These are phyloP conservation scores for Pharmacophagus antenor DNA, from an alignment of 2,888 invertebrate genomes.

Conservation along the genomic window DNA sequence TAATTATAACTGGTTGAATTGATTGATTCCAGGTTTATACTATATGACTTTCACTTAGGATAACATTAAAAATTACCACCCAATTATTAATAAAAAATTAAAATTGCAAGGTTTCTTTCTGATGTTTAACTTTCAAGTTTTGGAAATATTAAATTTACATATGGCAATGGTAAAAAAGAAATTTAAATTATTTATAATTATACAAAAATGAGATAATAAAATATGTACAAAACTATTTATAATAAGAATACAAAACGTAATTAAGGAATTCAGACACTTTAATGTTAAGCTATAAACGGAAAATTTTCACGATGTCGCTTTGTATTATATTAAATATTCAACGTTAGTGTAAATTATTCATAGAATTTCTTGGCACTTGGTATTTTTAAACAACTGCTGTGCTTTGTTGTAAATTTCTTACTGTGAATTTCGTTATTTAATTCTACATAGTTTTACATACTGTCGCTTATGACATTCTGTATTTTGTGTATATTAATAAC, in stretches of 20 bases:
- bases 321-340: constrained; percentile 30
- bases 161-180: too few relatives aligned
- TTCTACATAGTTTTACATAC: constrained; percentile 13
- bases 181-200: not conserved
- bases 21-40: too few relatives aligned
- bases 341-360: constrained; percentile 30
- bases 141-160: too few relatives aligned
- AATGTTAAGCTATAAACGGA: constrained; percentile 10
- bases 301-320: constrained; percentile 25
- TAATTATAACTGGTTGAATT: too few relatives aligned
- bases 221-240: not conserved
- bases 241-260: not conserved
- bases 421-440: constrained; percentile 23
- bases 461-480: not conserved
- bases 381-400: constrained; percentile 29
- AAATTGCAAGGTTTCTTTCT: too few relatives aligned
- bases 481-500: too few relatives aligned
- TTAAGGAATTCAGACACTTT: constrained; percentile 21
- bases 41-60: too few relatives aligned
- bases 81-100: too few relatives aligned
- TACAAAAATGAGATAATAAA: not conserved
- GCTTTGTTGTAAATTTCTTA: constrained; percentile 27
- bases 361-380: constrained; percentile 29
- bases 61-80: too few relatives aligned
- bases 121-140: too few relatives aligned